Evolutionary conservation across 2,797 vertebrate genomes (phyloP).

Genomic region (Mormyrops boulengeri): DNA sequence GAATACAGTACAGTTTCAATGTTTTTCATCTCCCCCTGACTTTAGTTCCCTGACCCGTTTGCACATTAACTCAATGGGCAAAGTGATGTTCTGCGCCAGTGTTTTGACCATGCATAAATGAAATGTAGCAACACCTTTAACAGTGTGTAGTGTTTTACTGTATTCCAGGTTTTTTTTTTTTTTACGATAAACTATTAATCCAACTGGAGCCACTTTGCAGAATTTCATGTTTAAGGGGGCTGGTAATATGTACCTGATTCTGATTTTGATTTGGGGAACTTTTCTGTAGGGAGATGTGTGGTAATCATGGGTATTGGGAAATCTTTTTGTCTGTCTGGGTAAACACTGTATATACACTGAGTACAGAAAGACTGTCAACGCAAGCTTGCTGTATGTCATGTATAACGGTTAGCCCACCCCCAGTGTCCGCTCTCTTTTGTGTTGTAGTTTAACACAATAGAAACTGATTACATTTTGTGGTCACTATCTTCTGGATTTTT

Average conservation of each 20-base stretch:
- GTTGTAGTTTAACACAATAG: slow-evolving; percentile 92
- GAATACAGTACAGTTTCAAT: slow-evolving; percentile 82
- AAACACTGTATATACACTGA: slow-evolving; percentile 76
- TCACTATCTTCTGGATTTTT: slow-evolving; percentile 89
- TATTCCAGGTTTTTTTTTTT: slow-evolving; percentile 73
- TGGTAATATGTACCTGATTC: slow-evolving; percentile 70
- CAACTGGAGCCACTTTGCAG: slow-evolving; percentile 88
- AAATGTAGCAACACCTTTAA: slow-evolving; percentile 71
- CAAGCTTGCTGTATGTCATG: slow-evolving; percentile 80
- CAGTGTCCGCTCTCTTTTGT: slow-evolving; percentile 72
- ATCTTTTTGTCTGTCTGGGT: slow-evolving; percentile 69
- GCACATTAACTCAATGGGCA: slow-evolving; percentile 89
- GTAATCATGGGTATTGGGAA: slow-evolving; percentile 40
- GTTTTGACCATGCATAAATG: slow-evolving; percentile 58
- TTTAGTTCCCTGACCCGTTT: slow-evolving; percentile 79
- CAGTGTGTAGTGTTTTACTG: slow-evolving; percentile 76
- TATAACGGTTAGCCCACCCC: slow-evolving; percentile 73
- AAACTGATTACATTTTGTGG: slow-evolving; percentile 92
- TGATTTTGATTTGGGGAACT: slow-evolving; percentile 65
- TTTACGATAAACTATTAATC: slow-evolving; percentile 75
- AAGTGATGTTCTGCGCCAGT: slow-evolving; percentile 53
- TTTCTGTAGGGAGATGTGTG: slow-evolving; percentile 60
- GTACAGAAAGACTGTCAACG: slow-evolving; percentile 85
- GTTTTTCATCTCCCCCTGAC: slow-evolving; percentile 63
- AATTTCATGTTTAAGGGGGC: slow-evolving; percentile 48